These are phyloP conservation scores for Dendrolimus kikuchii DNA, from an alignment of 1,140 invertebrate genomes.

Conservation along the genomic window DNA sequence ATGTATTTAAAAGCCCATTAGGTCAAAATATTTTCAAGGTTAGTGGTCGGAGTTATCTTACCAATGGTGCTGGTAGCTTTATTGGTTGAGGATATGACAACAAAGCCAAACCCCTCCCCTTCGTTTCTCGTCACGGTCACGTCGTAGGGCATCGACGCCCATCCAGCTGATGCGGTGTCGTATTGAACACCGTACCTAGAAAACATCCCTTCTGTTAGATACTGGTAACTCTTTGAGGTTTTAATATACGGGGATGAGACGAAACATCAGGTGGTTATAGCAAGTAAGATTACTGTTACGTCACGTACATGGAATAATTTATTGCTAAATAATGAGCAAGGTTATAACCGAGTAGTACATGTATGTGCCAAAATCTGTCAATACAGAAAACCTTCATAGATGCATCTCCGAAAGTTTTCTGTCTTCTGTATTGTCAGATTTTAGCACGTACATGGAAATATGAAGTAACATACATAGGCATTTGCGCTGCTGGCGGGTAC, in stretches of 20 bases:
- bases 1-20: too few species aligned
- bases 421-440: too few species aligned
- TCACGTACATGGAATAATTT: too few species aligned
- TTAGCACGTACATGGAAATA: background rate
- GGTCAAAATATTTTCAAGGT: too few species aligned
- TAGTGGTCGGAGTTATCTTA: constrained; percentile 57
- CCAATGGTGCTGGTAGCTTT: constrained; percentile 90
- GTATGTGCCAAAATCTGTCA: too few species aligned
- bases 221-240: background rate
- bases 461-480: constrained; percentile 38
- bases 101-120: constrained; percentile 98
- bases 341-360: too few species aligned
- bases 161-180: constrained; percentile 24
- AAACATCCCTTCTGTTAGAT: constrained; percentile 4
- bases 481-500: constrained; percentile 41
- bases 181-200: constrained; percentile 50
- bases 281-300: too few species aligned
- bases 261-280: background rate
- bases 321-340: too few species aligned
- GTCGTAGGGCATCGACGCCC: constrained; percentile 78
- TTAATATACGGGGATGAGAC: background rate
- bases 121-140: constrained; percentile 91
- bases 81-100: constrained; percentile 97
- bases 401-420: too few species aligned
- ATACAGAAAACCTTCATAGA: too few species aligned